Conservation (phyloP, 2,888 invertebrate genomes). For the Oligia fasciuncula region DNA sequence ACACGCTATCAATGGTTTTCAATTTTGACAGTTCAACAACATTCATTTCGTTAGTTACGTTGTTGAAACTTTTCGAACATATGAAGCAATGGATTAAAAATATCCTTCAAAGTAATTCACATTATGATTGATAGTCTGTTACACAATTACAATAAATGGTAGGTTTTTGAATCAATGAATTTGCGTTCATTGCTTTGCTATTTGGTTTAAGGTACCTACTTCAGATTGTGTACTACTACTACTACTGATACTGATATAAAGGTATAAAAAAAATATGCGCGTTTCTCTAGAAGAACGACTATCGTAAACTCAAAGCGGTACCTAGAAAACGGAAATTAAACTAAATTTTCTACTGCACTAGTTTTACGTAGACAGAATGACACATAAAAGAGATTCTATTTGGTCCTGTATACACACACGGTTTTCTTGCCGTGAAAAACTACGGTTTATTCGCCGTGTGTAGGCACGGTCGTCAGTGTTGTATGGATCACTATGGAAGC, state of each 20-base stretch:
- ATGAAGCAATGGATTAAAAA: no score
- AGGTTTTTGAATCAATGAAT: not conserved
- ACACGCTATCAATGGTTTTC: no score
- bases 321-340: conserved; percentile 3
- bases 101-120: no score
- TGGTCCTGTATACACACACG: not conserved
- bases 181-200: not conserved
- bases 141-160: no score
- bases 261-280: not conserved
- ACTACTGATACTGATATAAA: not conserved
- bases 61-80: no score
- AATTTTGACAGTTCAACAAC: no score
- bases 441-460: not conserved
- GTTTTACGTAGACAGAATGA: conserved; percentile 5
- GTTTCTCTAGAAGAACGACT: not conserved
- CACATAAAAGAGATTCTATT: conserved; percentile 1
- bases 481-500: no score
- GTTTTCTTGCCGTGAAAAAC: not conserved
- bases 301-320: not conserved
- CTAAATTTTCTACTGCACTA: not conserved
- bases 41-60: no score
- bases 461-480: no score
- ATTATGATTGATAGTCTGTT: no score
- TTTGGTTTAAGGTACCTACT: not conserved
- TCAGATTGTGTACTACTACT: not conserved